Base-by-base conservation (phyloP, 2,888 invertebrate genomes). In the Stenoptilia bipunctidactyla region DNA sequence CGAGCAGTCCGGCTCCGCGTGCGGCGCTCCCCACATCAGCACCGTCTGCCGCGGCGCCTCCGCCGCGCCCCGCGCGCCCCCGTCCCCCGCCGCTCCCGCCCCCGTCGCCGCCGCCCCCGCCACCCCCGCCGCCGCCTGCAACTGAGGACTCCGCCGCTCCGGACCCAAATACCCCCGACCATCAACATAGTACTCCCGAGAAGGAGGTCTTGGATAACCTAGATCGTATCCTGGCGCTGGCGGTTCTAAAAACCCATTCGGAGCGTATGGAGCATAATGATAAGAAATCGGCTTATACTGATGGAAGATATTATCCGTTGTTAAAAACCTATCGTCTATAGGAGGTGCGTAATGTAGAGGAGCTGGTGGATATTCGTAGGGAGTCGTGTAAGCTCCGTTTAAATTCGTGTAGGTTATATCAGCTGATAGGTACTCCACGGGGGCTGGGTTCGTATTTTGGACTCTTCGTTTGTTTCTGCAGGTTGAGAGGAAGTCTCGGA, bases 401-500 rank as follows among this genome's bases (percentile, higher is more conserved):
- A 91, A 71, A 69, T 91, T 91, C 36, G 90, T 90, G 58, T 93
- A 94, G n/a, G 93, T 91, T 0, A 89, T 87, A 47, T 89, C 89
- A 1, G 89, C 86, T 12, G 88, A 85, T 45, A 91, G 72, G 52
- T 92, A 91, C 52, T 91, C 91, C 13, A 90, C 90, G 0, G 90
- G 88, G 3, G 88, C 87, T 2, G 88, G 87, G 0, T 86, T 86
- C 5, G 79, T 87, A 4, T 76, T 82, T 40, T 77, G 80, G 1
- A 64, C 76, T 74, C 90, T 88, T 64, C 93, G 87, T 61, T 94
- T 94, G 47, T 91, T 92, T 46, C 96, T 88, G 65, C 96, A 96
- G 10, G 96, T 96, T 12, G 96, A 95, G 1, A 96, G 80, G 67
- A 97, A 96, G 77, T 97, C 97, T 37, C 96, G 85, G 15, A 97